A percentile compares a stretch with the other conserved stretches of the same genome.
phyloP scores from a whole-genome alignment of 2,113 vertebrate species.

The Sylvietta virens region DNA sequence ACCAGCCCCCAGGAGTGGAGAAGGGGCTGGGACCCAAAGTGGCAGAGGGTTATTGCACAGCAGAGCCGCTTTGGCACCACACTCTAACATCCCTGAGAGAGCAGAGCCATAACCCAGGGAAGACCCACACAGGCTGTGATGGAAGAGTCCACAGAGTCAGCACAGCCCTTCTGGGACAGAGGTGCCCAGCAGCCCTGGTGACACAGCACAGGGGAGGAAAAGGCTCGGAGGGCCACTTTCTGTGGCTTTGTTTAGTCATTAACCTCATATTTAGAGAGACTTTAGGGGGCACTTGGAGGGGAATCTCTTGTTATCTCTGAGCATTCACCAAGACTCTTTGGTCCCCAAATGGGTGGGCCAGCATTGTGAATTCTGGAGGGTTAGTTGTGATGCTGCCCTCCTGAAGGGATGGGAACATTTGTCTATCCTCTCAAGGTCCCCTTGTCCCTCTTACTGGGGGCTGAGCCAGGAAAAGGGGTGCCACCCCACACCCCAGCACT shows the following conservation, averaged over 20 bases:
- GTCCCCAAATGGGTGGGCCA: neutral
- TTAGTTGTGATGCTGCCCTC: neutral
- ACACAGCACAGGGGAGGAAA: neutral
- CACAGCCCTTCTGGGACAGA: neutral
- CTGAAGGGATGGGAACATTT: neutral
- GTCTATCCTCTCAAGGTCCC: neutral
- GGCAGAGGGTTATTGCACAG: neutral
- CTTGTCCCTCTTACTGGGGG: neutral
- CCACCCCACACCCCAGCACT: neutral
- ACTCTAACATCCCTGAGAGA: accelerated
- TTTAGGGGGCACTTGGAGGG: neutral
- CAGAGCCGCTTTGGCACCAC: neutral
- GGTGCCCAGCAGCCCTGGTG: accelerated
- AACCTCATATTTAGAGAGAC: neutral
- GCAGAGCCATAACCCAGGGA: neutral
- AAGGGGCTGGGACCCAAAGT: neutral
- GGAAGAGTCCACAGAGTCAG: neutral
- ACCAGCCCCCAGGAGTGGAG: accelerated
- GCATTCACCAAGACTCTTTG: neutral
- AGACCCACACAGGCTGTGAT: neutral
- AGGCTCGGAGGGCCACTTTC: neutral
- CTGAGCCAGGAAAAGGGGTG: neutral
- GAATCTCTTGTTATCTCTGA: neutral
- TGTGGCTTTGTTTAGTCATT: neutral
- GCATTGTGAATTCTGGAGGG: neutral